phyloP scores from a whole-genome alignment of 2,113 vertebrate species.

The Syngnathoides biaculeatus region DNA sequence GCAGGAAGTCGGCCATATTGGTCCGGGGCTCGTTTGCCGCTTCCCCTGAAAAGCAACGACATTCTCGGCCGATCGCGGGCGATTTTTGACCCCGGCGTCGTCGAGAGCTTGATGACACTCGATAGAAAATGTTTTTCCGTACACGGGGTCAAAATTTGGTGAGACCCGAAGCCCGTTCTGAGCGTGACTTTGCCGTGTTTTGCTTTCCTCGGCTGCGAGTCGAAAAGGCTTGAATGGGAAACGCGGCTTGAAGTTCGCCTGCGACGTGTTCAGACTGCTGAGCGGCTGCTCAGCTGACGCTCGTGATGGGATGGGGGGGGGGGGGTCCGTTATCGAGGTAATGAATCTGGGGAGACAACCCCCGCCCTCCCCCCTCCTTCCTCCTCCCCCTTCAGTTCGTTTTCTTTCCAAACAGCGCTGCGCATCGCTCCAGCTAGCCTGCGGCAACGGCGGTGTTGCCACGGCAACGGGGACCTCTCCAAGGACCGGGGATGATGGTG shows the following conservation, averaged over 20 bases:
- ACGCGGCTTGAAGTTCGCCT: conserved; percentile 76
- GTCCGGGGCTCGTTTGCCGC: too few relatives aligned
- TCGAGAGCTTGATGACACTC: too few relatives aligned
- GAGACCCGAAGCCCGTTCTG: too few relatives aligned
- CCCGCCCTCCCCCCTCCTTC: conserved; percentile 25
- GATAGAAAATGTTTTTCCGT: too few relatives aligned
- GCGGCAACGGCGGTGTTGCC: conserved; percentile 62
- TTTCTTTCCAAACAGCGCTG: conserved; percentile 51
- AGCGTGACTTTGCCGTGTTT: too few relatives aligned
- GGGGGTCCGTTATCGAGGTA: conserved; percentile 32
- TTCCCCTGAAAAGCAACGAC: too few relatives aligned
- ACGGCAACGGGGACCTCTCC: conserved; percentile 58
- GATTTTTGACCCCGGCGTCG: too few relatives aligned
- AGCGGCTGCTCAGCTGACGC: conserved; percentile 56
- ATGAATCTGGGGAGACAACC: conserved; percentile 59
- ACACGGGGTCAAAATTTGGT: too few relatives aligned
- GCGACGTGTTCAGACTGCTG: conserved; percentile 76
- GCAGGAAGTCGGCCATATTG: too few relatives aligned
- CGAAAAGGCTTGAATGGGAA: conserved; percentile 70
- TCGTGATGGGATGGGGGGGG: conserved; percentile 31
- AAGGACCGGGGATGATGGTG: conserved; percentile 45
- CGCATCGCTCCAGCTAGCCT: conserved; percentile 59
- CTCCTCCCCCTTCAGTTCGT: conserved; percentile 38
- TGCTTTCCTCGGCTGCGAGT: too few relatives aligned
- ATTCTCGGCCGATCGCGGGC: too few relatives aligned